Evolutionary conservation across 2,797 vertebrate genomes (phyloP), one percentile per base, ranked within the genome.

Genomic region (Hippocampus kuda): DNA sequence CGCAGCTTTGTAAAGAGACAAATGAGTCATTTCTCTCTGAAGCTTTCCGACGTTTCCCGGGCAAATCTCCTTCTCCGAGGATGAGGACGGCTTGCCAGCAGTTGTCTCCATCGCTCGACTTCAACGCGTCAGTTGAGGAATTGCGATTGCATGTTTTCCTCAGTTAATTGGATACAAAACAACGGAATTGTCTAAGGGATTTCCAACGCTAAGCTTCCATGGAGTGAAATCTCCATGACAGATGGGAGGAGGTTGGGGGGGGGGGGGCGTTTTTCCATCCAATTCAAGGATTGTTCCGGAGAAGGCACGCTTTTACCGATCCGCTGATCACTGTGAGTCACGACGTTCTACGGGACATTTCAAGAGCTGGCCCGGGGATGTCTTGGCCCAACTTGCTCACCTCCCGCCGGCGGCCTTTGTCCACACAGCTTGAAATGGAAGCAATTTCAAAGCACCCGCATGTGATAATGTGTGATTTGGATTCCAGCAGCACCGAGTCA

Each of bases 381-480:
- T 57, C 74, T 65, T 59, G 41, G 75, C 82, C 74, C 78, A 83
- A 77, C 75, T 79, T 82, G 77, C 82, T 88, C 84, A 90, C 86
- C 83, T 80, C 80, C 72, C 81, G 85, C 82, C 80, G 34, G 75
- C 85, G 86, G 84, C 83, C 34, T 80, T 75, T 79, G 72, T 85
- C 84, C 80, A 72, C 79, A 44, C 20, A 15, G 22, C 38, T 69
- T 79, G 89, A 87, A 86, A 90, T 88, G 85, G 84, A 91, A 88
- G 88, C 87, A 86, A 88, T 90, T 88, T 90, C 86, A 90, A 90
- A 87, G 70, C 81, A 85, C 24, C 81, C 83, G 86, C 90, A 90
- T 89, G 87, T 80, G 87, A 90, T 89, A 88, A 90, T 88, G 84
- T 15, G 89, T 89, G 86, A 91, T 89, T 89, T 87, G 77, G 79